Evolutionary conservation across 2,797 vertebrate species (phyloP), one percentile per base, ranked within the genome.

Genomic region (Scolopax rusticola): DNA sequence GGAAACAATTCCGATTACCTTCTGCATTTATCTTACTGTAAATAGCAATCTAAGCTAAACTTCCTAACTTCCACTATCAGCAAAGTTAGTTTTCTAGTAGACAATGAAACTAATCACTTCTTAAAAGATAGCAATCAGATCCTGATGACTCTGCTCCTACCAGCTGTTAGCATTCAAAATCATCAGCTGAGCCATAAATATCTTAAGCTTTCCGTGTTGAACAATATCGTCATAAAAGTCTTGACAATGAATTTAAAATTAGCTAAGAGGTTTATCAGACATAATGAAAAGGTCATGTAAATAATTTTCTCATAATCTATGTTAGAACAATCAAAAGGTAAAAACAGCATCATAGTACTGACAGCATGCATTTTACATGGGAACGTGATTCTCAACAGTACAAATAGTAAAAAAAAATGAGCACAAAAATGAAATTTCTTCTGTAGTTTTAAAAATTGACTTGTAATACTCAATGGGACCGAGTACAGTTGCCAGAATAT

Each of bases 291-390:
- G 81, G 73, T 95, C 84, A 79, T 48, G 40, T 69, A 80, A 92
- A 94, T 69, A 82, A 90, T 82, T 70, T 75, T 14, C 67, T 84
- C 57, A 75, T 80, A 92, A 86, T 61, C 69, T 80, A 11, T 92
- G 47, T 92, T 93, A 84, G 87, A 70, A 75, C 30, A 93, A 94
- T 54, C 40, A 80, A 89, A 94, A 89, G 47, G 48, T 76, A 94
- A 87, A 94, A 68, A 68, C 24, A 61, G 65, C 48, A 4, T 65
- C 68, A 63, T 75, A 83, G 15, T 69, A 76, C 65, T 78, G 64
- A 83, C 48, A 60, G 32, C 41, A 32, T 14, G 36, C 20, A 32
- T 83, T 93, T 86, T 38, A 80, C 48, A 53, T 45, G 30, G 67
- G 33, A 76, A 82, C 43, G 33, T 69, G 57, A 73, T 90, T 82